phyloP scores from a whole-genome alignment of 1,140 invertebrate genomes.

The Neotoxoptera formosana region DNA sequence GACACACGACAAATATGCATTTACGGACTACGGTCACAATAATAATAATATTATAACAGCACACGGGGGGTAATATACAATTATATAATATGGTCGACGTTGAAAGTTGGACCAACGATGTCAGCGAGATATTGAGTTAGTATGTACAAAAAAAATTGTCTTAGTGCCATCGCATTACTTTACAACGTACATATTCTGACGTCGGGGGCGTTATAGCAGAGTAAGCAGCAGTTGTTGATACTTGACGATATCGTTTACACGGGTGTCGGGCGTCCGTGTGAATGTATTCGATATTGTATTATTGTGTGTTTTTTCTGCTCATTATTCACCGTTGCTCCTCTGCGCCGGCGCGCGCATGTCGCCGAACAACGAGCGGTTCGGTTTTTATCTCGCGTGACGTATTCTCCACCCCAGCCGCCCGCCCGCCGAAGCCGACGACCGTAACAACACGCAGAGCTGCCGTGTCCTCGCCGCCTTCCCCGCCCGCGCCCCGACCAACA shows the following conservation, averaged over 20 bases:
- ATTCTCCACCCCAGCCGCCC: not conserved
- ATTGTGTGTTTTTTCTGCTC: not conserved
- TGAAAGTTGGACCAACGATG: not conserved
- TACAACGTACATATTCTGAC: not conserved
- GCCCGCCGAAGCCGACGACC: not conserved
- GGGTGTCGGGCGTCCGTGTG: not conserved
- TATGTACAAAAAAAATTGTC: not conserved
- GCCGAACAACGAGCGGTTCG: not conserved
- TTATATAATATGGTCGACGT: not conserved
- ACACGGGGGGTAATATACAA: not conserved
- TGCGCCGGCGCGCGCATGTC: not conserved
- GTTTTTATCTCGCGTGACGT: conserved; percentile 57
- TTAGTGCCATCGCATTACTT: not conserved
- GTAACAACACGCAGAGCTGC: conserved; percentile 11
- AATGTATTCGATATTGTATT: not conserved
- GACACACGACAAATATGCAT: not conserved
- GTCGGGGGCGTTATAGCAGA: not conserved
- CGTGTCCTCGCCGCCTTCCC: not conserved
- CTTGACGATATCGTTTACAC: not conserved
- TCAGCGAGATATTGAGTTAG: not conserved
- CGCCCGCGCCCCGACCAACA: not conserved
- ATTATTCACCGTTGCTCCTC: conserved; percentile 38
- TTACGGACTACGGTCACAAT: not conserved
- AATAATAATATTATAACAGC: not conserved
- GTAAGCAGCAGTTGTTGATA: not conserved